Evolutionary conservation across 1,140 invertebrate genomes (phyloP).

Genomic region (Mylabris phalerata): DNA sequence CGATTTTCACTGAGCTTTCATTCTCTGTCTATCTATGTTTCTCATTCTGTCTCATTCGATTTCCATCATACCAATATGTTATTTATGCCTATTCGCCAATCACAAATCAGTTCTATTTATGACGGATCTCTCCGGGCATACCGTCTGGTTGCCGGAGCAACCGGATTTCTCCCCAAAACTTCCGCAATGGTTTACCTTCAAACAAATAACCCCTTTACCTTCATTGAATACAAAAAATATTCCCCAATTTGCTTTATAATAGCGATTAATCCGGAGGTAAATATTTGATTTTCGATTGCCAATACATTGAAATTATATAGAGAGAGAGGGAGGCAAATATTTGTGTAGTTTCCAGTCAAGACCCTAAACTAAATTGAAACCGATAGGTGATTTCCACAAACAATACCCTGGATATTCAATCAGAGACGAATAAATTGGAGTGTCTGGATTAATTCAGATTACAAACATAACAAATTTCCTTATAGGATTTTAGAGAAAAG

Average conservation of each 20-base stretch:
- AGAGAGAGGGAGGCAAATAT: constrained; percentile 3
- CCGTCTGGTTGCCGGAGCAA: constrained; percentile 12
- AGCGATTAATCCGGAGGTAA: neutral
- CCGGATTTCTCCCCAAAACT: constrained; percentile 1
- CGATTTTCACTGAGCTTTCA: constrained; percentile 15
- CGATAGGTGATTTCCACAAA: constrained; percentile 3
- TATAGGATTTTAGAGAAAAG: too few relatives aligned
- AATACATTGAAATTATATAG: too few relatives aligned
- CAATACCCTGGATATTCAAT: neutral
- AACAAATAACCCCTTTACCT: neutral
- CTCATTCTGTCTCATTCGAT: constrained; percentile 8
- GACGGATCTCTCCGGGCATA: constrained; percentile 7
- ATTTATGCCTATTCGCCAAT: constrained; percentile 11
- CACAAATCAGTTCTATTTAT: constrained; percentile 14
- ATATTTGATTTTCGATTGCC: too few relatives aligned
- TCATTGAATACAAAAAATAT: too few relatives aligned
- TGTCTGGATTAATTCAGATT: too few relatives aligned
- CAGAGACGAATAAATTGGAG: too few relatives aligned
- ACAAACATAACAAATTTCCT: too few relatives aligned
- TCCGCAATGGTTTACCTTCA: constrained; percentile 6
- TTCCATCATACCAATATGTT: constrained; percentile 3
- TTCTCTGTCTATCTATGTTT: neutral
- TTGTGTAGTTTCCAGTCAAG: neutral
- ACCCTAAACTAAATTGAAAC: neutral
- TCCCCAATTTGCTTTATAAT: too few relatives aligned